phyloP scores from a whole-genome alignment of 2,113 vertebrate genomes.

The Oostethus manadensis region DNA sequence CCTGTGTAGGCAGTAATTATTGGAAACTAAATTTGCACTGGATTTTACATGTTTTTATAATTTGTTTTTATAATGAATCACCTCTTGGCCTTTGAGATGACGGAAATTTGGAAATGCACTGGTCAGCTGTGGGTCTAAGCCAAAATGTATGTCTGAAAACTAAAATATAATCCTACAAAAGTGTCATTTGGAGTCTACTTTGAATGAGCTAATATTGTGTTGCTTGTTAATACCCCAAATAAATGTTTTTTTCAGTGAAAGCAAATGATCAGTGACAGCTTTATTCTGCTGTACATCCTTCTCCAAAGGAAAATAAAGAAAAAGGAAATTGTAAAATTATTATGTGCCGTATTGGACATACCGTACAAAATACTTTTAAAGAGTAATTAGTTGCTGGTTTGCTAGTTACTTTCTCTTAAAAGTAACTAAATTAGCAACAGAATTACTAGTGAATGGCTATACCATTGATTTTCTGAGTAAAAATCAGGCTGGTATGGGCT shows the following conservation, averaged over 20 bases:
- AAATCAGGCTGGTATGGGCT: no score
- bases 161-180: conserved; percentile 28
- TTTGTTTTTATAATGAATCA: conserved; percentile 62
- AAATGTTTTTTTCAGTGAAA: conserved; percentile 63
- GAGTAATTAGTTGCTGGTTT: no score
- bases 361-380: no score
- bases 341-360: background rate
- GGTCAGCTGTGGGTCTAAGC: conserved; percentile 58
- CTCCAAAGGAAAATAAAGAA: conserved; percentile 31
- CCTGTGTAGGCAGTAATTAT: conserved; percentile 57
- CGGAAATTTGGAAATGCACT: conserved; percentile 65
- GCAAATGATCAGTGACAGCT: conserved; percentile 56
- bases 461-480: no score
- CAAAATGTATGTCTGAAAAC: background rate
- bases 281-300: conserved; percentile 41
- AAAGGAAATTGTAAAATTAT: conserved; percentile 13
- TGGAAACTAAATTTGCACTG: conserved; percentile 50
- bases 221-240: conserved; percentile 62
- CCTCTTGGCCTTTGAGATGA: conserved; percentile 43
- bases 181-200: conserved; percentile 57
- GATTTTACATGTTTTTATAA: conserved; percentile 65
- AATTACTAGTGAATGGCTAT: no score
- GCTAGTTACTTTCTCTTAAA: no score
- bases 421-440: no score
- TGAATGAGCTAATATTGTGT: conserved; percentile 46